phyloP scores from a whole-genome alignment of 1,140 invertebrate genomes.

The Orius insidiosus region DNA sequence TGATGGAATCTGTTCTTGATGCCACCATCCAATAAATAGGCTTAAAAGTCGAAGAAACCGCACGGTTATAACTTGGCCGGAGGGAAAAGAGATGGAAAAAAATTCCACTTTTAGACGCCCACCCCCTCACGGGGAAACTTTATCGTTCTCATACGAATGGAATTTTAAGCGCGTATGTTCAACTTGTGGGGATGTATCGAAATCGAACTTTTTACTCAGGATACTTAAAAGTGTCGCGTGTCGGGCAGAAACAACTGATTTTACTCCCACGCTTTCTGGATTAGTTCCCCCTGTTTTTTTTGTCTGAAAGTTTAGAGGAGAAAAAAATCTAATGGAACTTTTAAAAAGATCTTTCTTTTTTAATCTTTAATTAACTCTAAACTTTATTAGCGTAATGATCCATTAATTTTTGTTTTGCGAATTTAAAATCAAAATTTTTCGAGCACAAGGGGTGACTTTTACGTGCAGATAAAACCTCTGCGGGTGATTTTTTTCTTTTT shows the following conservation, averaged over 20 bases:
- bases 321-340: too few species aligned
- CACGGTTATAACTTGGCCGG: too few species aligned
- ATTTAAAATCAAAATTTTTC: too few species aligned
- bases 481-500: too few species aligned
- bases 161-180: conserved; percentile 4
- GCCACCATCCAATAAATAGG: conserved; percentile 5
- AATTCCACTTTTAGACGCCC: neutral
- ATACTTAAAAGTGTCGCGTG: neutral
- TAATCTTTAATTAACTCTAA: too few species aligned
- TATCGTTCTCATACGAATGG: conserved; percentile 1
- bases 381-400: too few species aligned
- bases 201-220: conserved; percentile 6
- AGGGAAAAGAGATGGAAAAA: neutral
- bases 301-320: too few species aligned
- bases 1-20: conserved; percentile 6
- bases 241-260: too few species aligned
- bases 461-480: too few species aligned
- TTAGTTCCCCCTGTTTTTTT: neutral
- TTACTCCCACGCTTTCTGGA: neutral
- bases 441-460: too few species aligned
- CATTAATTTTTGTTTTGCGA: too few species aligned
- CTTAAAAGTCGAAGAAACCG: neutral
- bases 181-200: conserved; percentile 4
- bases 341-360: too few species aligned
- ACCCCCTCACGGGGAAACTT: conserved; percentile 1